Percentiles rank a stretch among this genome's conserved stretches.
Evolutionary conservation across 2,888 invertebrate genomes (phyloP).

Genomic region (Xestobium rufovillosum): DNA sequence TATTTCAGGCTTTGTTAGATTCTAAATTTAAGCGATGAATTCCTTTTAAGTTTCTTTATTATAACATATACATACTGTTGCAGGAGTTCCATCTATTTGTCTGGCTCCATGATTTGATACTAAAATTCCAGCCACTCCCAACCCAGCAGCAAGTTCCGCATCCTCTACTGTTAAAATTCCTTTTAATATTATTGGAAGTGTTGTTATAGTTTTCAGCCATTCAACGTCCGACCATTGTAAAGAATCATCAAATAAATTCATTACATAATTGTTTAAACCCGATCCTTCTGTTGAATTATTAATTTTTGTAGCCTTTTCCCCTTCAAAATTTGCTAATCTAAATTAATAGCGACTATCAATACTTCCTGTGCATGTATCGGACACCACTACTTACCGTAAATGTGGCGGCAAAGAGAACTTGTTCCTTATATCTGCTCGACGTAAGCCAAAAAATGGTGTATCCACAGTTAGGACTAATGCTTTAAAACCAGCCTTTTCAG

Average conservation of each 20-base stretch:
- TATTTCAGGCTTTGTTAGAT: too few relatives aligned
- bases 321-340: constrained; percentile 76
- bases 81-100: constrained; percentile 78
- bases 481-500: constrained; percentile 77
- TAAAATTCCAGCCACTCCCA: constrained; percentile 71
- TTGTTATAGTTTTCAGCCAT: constrained; percentile 75
- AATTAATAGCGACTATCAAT: constrained; percentile 24
- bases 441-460: constrained; percentile 76
- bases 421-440: constrained; percentile 75
- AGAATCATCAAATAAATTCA: constrained; percentile 68
- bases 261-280: constrained; percentile 71
- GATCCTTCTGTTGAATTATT: constrained; percentile 53
- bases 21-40: too few relatives aligned
- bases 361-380: not conserved
- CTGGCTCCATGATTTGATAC: constrained; percentile 94
- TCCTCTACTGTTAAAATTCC: constrained; percentile 83
- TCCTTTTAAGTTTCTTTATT: too few relatives aligned
- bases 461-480: constrained; percentile 85
- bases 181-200: constrained; percentile 75
- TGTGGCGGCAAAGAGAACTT: constrained; percentile 75
- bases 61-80: constrained; percentile 57
- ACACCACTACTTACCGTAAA: constrained; percentile 50
- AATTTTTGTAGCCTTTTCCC: constrained; percentile 44
- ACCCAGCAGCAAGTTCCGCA: constrained; percentile 64
- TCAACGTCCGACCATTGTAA: constrained; percentile 80